These are phyloP conservation scores for Octomys mimax DNA, from an alignment of 2,797 vertebrate species.

Conservation along the genomic window DNA sequence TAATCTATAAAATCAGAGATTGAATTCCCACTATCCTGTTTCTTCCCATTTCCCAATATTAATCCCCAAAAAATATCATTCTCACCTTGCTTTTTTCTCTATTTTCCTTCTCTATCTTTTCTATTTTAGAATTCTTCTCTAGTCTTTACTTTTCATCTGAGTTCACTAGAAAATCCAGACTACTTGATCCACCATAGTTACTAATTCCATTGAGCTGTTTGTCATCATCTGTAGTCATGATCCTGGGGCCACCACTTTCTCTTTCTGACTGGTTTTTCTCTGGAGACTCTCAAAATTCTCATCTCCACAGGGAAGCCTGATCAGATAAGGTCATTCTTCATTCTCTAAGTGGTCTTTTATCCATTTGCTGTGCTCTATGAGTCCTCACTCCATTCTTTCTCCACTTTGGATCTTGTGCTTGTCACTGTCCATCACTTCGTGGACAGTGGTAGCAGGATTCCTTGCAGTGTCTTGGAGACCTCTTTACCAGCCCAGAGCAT, in stretches of 20 bases:
- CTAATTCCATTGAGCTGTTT: neutral
- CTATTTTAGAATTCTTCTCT: neutral
- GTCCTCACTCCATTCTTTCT: neutral
- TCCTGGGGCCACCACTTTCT: neutral
- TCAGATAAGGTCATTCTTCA: neutral
- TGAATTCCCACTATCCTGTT: neutral
- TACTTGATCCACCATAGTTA: neutral
- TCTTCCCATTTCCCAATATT: neutral
- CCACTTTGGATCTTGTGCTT: neutral
- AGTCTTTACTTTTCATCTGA: neutral
- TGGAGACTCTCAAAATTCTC: neutral
- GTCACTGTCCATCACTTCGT: neutral
- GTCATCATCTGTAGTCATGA: neutral
- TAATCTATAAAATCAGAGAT: neutral
- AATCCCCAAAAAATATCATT: neutral
- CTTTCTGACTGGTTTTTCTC: neutral
- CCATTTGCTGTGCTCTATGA: neutral
- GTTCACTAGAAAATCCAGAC: neutral
- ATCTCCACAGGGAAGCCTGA: neutral
- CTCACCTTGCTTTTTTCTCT: neutral
- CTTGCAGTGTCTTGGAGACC: neutral
- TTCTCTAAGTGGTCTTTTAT: neutral
- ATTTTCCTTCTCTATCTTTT: neutral
- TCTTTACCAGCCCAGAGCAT: neutral
- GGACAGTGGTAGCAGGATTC: neutral